These are phyloP conservation scores for Limnephilus auricula DNA, from an alignment of 2,888 invertebrate species.

Conservation along the genomic window DNA sequence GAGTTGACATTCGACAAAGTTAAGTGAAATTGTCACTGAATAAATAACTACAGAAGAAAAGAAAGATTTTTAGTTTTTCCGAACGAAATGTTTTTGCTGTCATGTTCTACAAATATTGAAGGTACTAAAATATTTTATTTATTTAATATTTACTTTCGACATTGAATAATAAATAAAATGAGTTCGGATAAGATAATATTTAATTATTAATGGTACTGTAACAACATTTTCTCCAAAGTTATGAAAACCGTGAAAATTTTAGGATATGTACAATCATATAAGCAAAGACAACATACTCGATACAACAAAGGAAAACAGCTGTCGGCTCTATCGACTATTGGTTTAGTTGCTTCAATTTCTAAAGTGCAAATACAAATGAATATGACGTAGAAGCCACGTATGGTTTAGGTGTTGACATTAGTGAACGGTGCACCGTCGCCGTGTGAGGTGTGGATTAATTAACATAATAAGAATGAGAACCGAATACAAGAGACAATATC, in stretches of 20 bases:
- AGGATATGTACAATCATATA: neutral
- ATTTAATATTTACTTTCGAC: too few species aligned
- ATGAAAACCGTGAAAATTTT: neutral
- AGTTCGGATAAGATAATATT: too few species aligned
- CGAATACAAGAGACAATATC: neutral
- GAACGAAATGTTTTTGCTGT: too few species aligned
- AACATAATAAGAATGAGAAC: neutral
- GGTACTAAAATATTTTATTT: too few species aligned
- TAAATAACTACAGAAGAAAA: too few species aligned
- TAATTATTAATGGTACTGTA: too few species aligned
- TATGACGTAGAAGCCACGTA: neutral
- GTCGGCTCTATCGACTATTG: neutral
- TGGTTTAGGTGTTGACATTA: neutral
- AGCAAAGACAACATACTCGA: neutral
- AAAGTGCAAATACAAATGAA: neutral
- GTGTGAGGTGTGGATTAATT: neutral
- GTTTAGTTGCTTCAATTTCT: constrained; percentile 12
- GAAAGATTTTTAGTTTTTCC: too few species aligned
- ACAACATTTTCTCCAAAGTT: too few species aligned
- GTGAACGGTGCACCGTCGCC: neutral
- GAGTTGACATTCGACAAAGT: too few species aligned
- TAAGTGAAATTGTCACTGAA: too few species aligned
- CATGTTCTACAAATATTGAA: too few species aligned
- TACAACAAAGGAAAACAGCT: neutral
- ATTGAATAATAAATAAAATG: too few species aligned